Evolutionary conservation across 2,113 vertebrate genomes (phyloP).

Genomic region (Artemisiospiza belli): DNA sequence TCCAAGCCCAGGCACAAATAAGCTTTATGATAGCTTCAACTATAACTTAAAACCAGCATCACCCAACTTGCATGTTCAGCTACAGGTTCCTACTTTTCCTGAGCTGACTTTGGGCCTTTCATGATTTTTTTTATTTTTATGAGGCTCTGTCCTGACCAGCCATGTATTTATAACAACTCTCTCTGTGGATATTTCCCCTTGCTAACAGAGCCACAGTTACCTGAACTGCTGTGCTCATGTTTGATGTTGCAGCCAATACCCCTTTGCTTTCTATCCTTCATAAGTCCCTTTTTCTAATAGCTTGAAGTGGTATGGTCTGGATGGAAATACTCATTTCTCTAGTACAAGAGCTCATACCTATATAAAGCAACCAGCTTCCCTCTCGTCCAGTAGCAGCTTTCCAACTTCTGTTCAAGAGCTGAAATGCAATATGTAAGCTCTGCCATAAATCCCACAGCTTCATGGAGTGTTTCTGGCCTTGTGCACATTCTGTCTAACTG

Average conservation of each 20-base stretch:
- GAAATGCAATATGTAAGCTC: neutral
- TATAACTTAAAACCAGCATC: neutral
- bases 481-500: constrained; percentile 6
- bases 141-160: neutral
- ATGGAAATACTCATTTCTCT: neutral
- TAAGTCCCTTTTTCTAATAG: neutral
- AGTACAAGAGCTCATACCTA: neutral
- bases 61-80: neutral
- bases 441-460: neutral
- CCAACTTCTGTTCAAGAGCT: neutral
- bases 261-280: neutral
- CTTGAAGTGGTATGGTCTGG: neutral
- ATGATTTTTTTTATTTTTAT: neutral
- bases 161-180: neutral
- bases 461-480: neutral
- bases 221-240: rapidly evolving
- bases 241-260: neutral
- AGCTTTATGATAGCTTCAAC: neutral
- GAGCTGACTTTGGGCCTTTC: neutral
- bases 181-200: neutral
- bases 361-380: neutral
- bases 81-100: neutral
- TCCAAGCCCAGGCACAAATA: neutral
- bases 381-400: neutral
- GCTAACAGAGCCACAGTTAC: neutral